Evolutionary conservation across 2,797 vertebrate genomes (phyloP), one percentile per base, ranked within the genome.

Genomic region (Poecilia wingei): DNA sequence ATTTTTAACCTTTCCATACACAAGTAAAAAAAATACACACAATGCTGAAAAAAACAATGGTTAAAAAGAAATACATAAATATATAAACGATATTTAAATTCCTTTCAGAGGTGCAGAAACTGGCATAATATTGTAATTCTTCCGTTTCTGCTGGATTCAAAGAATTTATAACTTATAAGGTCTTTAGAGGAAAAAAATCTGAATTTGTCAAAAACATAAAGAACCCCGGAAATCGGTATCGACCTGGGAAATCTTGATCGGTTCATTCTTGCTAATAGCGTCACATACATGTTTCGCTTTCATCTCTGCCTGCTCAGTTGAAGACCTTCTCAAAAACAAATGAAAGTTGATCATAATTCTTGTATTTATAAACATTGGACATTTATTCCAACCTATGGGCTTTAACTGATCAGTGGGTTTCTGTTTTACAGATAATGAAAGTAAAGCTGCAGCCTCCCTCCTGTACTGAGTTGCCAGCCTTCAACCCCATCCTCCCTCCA

Each of bases 371-470:
- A 64, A 64, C 12, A 36, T 64, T 59, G 57, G 59, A 64, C 1
- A 36, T 53, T 73, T 73, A 31, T 61, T 61, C 13, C 28, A 61
- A 6, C 12, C 4, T 28, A 3, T 36, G 14, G 12, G 1, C 51
- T 45, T 78, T 74, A 31, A 10, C 87, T 1, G 86, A 28, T 69
- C 41, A 3, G 9, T 78, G 77, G 64, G 3, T 82, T 10, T 72
- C 0, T 2, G 0, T 80, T 25, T 46, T 45, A 0, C 86, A 99
- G 98, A 96, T 96, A 82, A 99, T 99, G 98, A 98, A 97, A 82
- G 98, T 99, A 86, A 99, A 98, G 91, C 93, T 99, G 49, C 98
- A 99, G 95, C 98, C 98, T 6, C 97, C 98, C 6, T 97, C 98
- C 0, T 97, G 96, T 78, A 97, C 95, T 0, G 98, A 99, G 85